Conservation (phyloP, 2,797 vertebrate species). For the Melopsittacus undulatus region DNA sequence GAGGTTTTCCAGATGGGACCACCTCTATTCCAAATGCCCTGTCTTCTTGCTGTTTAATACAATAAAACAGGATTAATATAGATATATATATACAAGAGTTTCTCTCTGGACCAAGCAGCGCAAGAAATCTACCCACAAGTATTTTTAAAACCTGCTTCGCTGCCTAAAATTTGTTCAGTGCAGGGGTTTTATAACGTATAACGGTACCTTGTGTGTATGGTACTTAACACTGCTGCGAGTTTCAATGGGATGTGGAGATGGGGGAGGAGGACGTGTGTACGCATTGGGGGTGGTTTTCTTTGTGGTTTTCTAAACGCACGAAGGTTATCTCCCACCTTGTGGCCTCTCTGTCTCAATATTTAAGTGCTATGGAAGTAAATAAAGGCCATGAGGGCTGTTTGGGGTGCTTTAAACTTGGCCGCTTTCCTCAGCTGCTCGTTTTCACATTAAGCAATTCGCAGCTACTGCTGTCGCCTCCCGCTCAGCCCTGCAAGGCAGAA, state of each 20-base stretch:
- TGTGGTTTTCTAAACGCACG: constrained; percentile 6
- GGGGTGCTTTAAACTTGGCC: not conserved
- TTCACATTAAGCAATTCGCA: not conserved
- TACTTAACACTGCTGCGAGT: constrained; percentile 3
- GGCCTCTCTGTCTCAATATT: not conserved
- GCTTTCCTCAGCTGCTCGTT: not conserved
- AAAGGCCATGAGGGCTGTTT: not conserved
- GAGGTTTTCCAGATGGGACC: constrained; percentile 94
- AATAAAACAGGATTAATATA: not conserved
- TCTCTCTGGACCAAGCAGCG: not conserved
- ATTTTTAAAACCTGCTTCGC: not conserved
- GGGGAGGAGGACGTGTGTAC: not conserved
- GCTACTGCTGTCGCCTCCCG: not conserved
- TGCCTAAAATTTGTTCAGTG: not conserved
- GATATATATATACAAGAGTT: not conserved
- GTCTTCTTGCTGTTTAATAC: constrained; percentile 52
- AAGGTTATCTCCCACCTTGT: not conserved
- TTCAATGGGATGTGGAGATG: not conserved
- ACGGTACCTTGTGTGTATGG: not conserved
- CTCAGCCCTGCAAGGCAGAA: not conserved
- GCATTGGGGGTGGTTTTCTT: not conserved
- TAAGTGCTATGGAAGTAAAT: not conserved
- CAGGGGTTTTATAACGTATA: not conserved
- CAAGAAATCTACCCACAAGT: not conserved
- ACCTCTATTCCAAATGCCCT: constrained; percentile 75